A percentile compares a stretch with the other conserved stretches of the same genome.
Evolutionary conservation across 2,888 invertebrate species (phyloP).

Genomic region (Himalopsyche anomala): DNA sequence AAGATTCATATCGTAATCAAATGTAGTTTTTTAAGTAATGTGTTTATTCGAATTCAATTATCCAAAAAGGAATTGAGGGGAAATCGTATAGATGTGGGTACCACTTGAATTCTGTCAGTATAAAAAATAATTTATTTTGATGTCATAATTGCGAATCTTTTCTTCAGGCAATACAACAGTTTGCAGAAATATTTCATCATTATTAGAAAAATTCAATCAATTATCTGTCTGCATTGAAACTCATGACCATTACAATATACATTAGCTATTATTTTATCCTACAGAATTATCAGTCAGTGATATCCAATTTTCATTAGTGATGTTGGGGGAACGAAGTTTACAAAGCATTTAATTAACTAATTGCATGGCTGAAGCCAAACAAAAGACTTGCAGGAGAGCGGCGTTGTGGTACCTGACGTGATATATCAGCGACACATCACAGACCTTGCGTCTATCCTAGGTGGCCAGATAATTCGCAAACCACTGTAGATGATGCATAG

Average conservation of each 20-base stretch:
- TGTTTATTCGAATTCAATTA: neutral
- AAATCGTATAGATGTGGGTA: neutral
- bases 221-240: neutral
- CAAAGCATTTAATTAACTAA: conserved; percentile 63
- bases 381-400: conserved; percentile 4
- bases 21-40: neutral
- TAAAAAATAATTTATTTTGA: no score
- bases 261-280: neutral
- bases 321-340: neutral
- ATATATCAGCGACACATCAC: conserved; percentile 39
- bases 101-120: neutral
- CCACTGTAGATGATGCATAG: conserved; percentile 6
- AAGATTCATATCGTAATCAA: no score
- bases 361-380: conserved; percentile 49
- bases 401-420: neutral
- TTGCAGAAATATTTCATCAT: no score
- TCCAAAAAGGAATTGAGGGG: neutral
- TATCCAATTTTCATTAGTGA: conserved; percentile 57
- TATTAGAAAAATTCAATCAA: no score
- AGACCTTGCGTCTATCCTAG: conserved; percentile 4
- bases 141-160: no score
- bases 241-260: neutral
- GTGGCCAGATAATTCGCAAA: conserved; percentile 9
- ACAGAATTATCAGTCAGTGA: conserved; percentile 44
- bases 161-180: no score